Percentiles rank a stretch among this genome's conserved stretches.
These are phyloP conservation scores for Hypotaenidia philippensis DNA, from an alignment of 2,797 vertebrate species.

Conservation along the genomic window DNA sequence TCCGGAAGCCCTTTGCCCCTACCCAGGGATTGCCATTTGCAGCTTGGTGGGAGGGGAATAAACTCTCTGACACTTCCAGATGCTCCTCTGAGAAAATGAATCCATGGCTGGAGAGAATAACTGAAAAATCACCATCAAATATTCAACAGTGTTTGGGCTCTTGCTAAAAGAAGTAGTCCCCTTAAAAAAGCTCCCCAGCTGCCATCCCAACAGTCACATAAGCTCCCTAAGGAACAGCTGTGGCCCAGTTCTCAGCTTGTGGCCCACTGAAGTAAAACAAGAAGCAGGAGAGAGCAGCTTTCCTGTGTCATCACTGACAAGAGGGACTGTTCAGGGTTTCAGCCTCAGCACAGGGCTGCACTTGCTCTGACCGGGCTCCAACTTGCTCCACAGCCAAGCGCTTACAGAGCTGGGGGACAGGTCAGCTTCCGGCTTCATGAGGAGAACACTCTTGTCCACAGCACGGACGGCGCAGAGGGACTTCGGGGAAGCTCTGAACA, in stretches of 20 bases:
- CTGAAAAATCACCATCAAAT: background rate
- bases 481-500: constrained; percentile 79
- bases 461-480: constrained; percentile 90
- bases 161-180: background rate
- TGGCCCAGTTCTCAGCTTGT: background rate
- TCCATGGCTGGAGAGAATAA: background rate
- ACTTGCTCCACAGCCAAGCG: background rate
- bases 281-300: background rate
- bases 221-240: background rate
- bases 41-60: background rate
- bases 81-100: background rate
- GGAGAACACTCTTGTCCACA: constrained; percentile 90
- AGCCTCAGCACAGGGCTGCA: background rate
- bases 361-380: background rate
- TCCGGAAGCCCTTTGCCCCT: background rate
- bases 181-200: background rate
- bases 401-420: constrained; percentile 82
- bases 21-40: background rate
- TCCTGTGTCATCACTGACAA: background rate
- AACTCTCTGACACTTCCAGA: background rate
- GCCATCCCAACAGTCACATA: background rate
- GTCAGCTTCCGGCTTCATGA: constrained; percentile 83
- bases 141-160: background rate
- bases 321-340: background rate
- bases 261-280: background rate